A percentile compares a stretch with the other conserved stretches of the same genome.
phyloP scores from a whole-genome alignment of 2,888 invertebrate species.

The Pachliopta kotzebuea region DNA sequence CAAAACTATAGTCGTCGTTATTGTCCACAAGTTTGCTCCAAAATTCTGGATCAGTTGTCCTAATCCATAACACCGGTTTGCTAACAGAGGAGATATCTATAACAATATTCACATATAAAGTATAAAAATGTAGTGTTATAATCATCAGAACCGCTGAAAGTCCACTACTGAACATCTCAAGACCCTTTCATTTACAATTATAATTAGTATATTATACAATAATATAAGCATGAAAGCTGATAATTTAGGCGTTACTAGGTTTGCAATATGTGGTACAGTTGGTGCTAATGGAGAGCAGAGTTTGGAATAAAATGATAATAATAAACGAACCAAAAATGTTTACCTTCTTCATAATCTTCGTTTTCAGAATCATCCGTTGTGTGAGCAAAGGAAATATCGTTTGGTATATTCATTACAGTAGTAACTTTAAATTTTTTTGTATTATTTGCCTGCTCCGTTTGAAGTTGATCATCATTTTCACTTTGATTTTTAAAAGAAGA shows the following conservation, averaged over 20 bases:
- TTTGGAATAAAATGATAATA: too few relatives aligned
- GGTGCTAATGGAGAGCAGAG: too few relatives aligned
- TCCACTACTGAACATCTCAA: too few relatives aligned
- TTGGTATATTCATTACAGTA: not conserved
- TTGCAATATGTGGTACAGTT: too few relatives aligned
- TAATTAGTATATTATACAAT: too few relatives aligned
- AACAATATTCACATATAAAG: slow-evolving; percentile 9
- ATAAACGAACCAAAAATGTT: not conserved
- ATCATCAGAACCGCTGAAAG: too few relatives aligned
- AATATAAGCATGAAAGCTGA: too few relatives aligned
- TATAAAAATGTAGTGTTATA: too few relatives aligned
- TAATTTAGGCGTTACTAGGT: too few relatives aligned
- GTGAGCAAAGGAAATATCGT: not conserved
- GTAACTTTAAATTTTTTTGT: not conserved
- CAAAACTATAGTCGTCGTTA: slow-evolving; percentile 34
- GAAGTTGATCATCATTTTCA: not conserved
- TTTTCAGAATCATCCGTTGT: not conserved
- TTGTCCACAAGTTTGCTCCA: slow-evolving; percentile 36
- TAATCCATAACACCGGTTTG: slow-evolving; percentile 31
- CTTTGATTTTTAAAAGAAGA: too few relatives aligned
- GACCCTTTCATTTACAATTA: too few relatives aligned
- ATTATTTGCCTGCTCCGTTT: not conserved
- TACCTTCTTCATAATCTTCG: slow-evolving; percentile 15
- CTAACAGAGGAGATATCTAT: slow-evolving; percentile 30
- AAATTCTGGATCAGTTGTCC: slow-evolving; percentile 34